Base-by-base conservation (phyloP, 2,888 invertebrate genomes). In the Camptogramma bilineatum region DNA sequence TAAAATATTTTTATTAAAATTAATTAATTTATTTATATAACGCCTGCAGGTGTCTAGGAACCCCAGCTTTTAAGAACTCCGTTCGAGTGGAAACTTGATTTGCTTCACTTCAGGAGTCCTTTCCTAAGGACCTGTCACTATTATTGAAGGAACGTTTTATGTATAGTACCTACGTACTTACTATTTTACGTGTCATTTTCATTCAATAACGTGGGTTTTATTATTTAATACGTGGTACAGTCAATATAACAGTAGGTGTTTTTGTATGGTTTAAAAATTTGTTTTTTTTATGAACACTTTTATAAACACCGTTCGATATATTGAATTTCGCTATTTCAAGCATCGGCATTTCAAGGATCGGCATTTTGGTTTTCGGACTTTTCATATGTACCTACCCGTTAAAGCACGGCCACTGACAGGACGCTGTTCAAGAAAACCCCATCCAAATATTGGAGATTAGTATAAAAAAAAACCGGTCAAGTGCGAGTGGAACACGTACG, bases 1-100 rank as follows among this genome's bases (percentile, higher is more conserved):
- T n/a, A n/a, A n/a, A n/a, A n/a, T n/a, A n/a, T n/a, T n/a, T n/a
- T n/a, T n/a, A n/a, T n/a, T n/a, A n/a, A n/a, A n/a, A n/a, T n/a
- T n/a, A n/a, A n/a, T n/a, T n/a, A n/a, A 4, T 28, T 28, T 28
- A 28, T 8, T 1, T 8, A 8, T 13, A 3, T 3, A 34, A 39
- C 34, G 34, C 1, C 8, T 24, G 16, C 21, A 10, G 18, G 16
- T 13, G 21, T 21, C 0, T 39, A 21, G n/a, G 18, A 39, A n/a
- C 16, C 44, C 8, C 4, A 42, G 7, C 31, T n/a, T 59, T 51
- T 42, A 46, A 42, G 17, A 51, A 46, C 21, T 54, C 31, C 44
- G 13, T 46, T 62, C 50, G 44, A 31, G 17, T 50, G 17, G 24
- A 50, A 17, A 44, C 51, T 42, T 34, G 56, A 51, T 58, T 50